These are phyloP conservation scores for Hedya salicella DNA, from an alignment of 2,888 invertebrate genomes.

Conservation along the genomic window DNA sequence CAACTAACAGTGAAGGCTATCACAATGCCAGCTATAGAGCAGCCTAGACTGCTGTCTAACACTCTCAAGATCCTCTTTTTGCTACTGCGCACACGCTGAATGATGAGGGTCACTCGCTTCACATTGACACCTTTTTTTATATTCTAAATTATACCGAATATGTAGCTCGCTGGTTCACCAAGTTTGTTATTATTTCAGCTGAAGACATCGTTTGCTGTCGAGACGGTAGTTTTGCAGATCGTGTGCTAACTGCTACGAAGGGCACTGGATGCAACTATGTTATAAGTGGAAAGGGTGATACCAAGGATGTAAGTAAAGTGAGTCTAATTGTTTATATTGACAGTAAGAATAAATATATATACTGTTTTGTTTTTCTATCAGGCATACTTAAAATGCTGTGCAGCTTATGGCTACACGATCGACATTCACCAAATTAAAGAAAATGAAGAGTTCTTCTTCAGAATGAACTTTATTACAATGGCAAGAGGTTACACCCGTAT, in stretches of 20 bases:
- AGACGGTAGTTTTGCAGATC: conserved; percentile 55
- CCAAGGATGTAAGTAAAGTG: conserved; percentile 66
- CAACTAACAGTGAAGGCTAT: too few species aligned
- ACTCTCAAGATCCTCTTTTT: too few species aligned
- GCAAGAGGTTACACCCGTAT: conserved; percentile 43
- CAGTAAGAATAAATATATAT: too few species aligned
- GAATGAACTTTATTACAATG: conserved; percentile 40
- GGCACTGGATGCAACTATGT: conserved; percentile 58
- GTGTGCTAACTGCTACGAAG: conserved; percentile 50
- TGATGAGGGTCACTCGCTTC: too few species aligned
- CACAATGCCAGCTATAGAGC: too few species aligned
- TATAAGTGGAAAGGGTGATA: conserved; percentile 55
- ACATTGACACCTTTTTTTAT: too few species aligned
- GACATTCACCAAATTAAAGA: conserved; percentile 42
- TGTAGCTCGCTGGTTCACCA: too few species aligned
- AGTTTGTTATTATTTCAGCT: too few species aligned
- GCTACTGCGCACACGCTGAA: too few species aligned
- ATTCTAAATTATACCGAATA: too few species aligned
- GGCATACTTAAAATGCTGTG: conserved; percentile 39
- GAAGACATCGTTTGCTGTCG: conserved; percentile 65
- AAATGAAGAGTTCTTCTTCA: conserved; percentile 44
- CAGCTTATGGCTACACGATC: conserved; percentile 8
- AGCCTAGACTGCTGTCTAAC: too few species aligned
- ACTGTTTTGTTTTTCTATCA: conserved; percentile 38
- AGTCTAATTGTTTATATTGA: conserved; percentile 37